A percentile compares a stretch with the other conserved stretches of the same genome.
Conservation (phyloP, 2,113 vertebrate species). For the Gavia stellata region DNA sequence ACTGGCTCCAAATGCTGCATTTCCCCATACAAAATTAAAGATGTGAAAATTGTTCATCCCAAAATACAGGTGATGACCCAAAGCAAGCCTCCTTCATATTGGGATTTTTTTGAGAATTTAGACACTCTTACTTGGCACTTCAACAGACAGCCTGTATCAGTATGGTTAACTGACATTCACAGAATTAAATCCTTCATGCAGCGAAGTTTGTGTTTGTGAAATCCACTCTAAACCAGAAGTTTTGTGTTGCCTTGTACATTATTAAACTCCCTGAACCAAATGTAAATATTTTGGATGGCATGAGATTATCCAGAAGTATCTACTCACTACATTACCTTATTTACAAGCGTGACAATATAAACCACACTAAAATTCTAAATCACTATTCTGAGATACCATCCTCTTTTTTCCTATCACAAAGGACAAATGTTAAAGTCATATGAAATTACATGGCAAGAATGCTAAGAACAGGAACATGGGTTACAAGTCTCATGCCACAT, state of each 20-base stretch:
- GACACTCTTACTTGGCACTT: neutral
- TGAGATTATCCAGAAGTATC: neutral
- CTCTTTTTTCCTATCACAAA: neutral
- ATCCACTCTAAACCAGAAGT: neutral
- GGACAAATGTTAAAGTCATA: neutral
- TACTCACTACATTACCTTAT: neutral
- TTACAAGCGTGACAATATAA: neutral
- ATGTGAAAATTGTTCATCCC: neutral
- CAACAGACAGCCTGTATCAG: neutral
- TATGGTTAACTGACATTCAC: neutral
- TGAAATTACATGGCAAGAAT: neutral
- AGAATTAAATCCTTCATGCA: neutral
- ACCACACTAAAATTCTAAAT: neutral
- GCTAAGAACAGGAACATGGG: neutral
- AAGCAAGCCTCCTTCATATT: neutral
- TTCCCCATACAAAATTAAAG: neutral
- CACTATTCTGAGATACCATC: neutral
- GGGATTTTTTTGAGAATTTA: neutral
- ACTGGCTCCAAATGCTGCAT: neutral
- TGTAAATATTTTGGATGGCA: neutral
- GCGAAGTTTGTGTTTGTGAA: neutral
- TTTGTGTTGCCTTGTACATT: neutral
- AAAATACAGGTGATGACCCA: neutral
- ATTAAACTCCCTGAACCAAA: neutral
- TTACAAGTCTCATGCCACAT: neutral